Base-by-base conservation (phyloP, 2,888 invertebrate species). In the Ferrisia virgata region DNA sequence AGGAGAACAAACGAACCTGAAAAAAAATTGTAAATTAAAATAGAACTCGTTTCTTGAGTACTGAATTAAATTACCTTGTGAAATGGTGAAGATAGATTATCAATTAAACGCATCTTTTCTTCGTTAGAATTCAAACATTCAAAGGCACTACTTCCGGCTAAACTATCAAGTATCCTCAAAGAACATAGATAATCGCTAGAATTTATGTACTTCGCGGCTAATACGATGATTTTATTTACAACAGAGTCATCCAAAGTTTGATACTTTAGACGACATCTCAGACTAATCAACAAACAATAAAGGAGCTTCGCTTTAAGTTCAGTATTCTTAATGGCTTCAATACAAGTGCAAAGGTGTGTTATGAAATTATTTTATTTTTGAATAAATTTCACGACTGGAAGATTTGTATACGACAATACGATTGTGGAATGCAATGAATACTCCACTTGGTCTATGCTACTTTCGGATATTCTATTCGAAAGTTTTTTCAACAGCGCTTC, bases 1-100 rank as follows among this genome's bases (percentile, higher is more conserved):
- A 90, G 0, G 94, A 93, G 84, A 94, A 88, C 22, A 94, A 89
- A 22, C 96, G 92, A 1, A 94, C 89, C 92, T 92, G 87, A 86
- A 90, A 91, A 80, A n/a, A 79, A 53, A 43, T 18, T 84, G 83
- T 79, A 13, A 9, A 79, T 40, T 28, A n/a, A 79, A 79, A 79
- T 79, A 5, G 28, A n/a, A 3, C 13, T 13, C 1, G 43, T 5
- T 25, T 22, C 22, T 9, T 15, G 31, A 5, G 58, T 25, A 53
- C 1, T 0, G 1, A 2, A 31, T 64, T 25, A 3, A 58, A 64
- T 64, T 43, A 86, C 85, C 82, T 85, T 80, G 81, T 86, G 85
- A 78, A 85, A 86, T 15, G 85, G 85, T 0, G 85, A 85, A 11
- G 84, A 85, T n/a, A 86, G 36, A 72, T 84, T 82, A 33, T 85